Percentiles rank a stretch among this genome's conserved stretches.
Evolutionary conservation across 35 echinoderm and acorn worm species (phyloP).

Genomic region (Lytechinus pictus): DNA sequence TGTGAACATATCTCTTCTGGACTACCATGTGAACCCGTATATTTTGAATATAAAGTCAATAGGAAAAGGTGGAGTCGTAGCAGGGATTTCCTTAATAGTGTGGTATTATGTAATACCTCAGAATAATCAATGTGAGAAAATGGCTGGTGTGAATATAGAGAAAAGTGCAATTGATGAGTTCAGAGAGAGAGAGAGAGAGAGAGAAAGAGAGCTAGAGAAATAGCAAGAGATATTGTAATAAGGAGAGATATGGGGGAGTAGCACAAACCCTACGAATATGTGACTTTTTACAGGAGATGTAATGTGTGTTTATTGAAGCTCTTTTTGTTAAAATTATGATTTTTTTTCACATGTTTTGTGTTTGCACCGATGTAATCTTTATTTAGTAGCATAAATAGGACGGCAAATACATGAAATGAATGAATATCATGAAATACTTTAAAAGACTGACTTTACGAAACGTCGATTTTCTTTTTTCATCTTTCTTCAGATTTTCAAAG

Average conservation of each 20-base stretch:
- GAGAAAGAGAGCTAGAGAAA: background rate
- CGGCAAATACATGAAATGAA: too few relatives aligned
- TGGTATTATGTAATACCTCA: background rate
- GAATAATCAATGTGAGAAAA: background rate
- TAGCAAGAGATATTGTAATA: background rate
- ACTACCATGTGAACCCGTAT: too few relatives aligned
- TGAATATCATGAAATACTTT: background rate
- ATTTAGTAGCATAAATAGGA: too few relatives aligned
- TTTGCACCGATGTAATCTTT: too few relatives aligned
- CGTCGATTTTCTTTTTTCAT: background rate
- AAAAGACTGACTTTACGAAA: background rate
- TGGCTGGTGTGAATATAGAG: background rate
- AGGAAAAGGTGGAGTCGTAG: too few relatives aligned
- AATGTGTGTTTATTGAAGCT: too few relatives aligned
- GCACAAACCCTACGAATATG: too few relatives aligned
- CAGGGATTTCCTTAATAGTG: background rate
- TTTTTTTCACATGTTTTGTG: too few relatives aligned
- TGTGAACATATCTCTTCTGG: too few relatives aligned
- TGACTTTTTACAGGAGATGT: too few relatives aligned
- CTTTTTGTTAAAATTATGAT: too few relatives aligned
- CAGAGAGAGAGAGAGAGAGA: background rate
- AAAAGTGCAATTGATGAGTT: background rate
- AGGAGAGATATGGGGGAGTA: background rate
- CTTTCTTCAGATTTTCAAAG: constrained; percentile 33
- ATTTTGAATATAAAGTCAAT: too few relatives aligned